Conservation (phyloP, 2,797 vertebrate species). For the Myoxocephalus aenaeus region DNA sequence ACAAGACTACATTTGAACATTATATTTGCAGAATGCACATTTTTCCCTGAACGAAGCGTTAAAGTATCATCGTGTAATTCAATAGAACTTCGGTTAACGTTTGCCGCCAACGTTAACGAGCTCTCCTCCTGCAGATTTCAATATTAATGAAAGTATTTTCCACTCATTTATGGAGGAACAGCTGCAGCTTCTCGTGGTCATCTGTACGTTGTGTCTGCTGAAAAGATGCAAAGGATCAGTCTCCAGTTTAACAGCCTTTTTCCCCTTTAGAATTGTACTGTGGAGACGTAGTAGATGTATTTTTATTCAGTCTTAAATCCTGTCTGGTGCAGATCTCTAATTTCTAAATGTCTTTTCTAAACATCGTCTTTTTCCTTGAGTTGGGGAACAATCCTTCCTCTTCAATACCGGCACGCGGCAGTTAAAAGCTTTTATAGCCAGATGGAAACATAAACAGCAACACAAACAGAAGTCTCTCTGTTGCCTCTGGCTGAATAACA, state of each 20-base stretch:
- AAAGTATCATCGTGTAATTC: background rate
- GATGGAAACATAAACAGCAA: constrained; percentile 7
- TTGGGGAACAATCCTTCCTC: background rate
- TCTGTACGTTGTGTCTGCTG: no score
- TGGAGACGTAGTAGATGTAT: background rate
- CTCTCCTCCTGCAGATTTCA: no score
- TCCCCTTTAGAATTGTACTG: background rate
- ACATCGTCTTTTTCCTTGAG: background rate
- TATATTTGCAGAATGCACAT: no score
- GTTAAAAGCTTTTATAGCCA: constrained; percentile 11
- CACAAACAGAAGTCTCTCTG: background rate
- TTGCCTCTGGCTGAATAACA: constrained; percentile 16
- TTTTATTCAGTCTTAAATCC: background rate
- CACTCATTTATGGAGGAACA: background rate
- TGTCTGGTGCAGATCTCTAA: background rate
- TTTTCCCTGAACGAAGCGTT: background rate
- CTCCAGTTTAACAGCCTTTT: background rate
- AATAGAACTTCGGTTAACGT: background rate
- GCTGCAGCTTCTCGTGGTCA: background rate
- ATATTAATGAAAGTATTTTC: background rate
- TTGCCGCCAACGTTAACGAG: no score
- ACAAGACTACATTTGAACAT: no score
- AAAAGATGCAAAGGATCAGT: background rate
- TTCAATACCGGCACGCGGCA: background rate
- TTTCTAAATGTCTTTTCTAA: background rate